A percentile compares a stretch with the other conserved stretches of the same genome.
Evolutionary conservation across 1,140 invertebrate species (phyloP).

Genomic region (Pachypeltis micranthus): DNA sequence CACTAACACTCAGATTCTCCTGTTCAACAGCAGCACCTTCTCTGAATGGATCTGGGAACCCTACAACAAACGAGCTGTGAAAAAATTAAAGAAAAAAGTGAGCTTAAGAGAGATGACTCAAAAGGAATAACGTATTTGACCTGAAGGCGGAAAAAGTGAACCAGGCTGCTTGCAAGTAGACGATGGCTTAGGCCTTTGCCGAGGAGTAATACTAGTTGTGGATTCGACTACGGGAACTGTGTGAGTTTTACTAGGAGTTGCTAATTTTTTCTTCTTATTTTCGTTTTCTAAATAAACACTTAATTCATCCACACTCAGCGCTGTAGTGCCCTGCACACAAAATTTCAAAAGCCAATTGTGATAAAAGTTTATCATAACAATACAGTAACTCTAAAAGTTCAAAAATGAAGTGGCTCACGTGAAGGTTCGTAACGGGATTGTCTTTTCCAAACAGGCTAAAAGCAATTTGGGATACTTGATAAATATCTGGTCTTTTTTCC

Average conservation of each 20-base stretch:
- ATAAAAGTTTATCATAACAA: too few species aligned
- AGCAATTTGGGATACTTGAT: constrained; percentile 69
- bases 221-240: constrained; percentile 44
- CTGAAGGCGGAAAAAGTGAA: constrained; percentile 24
- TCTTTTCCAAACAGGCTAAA: constrained; percentile 61
- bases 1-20: not conserved
- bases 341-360: constrained; percentile 1
- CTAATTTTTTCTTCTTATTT: constrained; percentile 43
- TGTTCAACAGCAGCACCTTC: constrained; percentile 34
- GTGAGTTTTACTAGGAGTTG: constrained; percentile 41
- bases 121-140: constrained; percentile 13
- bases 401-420: constrained; percentile 43
- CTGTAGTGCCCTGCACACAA: constrained; percentile 45
- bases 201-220: constrained; percentile 74
- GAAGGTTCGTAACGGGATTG: constrained; percentile 70
- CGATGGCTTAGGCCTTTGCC: constrained; percentile 66
- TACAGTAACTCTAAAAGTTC: too few species aligned
- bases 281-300: constrained; percentile 52
- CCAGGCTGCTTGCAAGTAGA: constrained; percentile 31
- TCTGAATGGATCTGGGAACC: constrained; percentile 49
- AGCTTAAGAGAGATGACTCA: too few species aligned
- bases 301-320: constrained; percentile 51
- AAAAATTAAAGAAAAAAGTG: not conserved
- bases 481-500: constrained; percentile 76
- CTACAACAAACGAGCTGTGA: too few species aligned